phyloP scores from a whole-genome alignment of 1,140 invertebrate genomes.

The Drosophila neocordata region DNA sequence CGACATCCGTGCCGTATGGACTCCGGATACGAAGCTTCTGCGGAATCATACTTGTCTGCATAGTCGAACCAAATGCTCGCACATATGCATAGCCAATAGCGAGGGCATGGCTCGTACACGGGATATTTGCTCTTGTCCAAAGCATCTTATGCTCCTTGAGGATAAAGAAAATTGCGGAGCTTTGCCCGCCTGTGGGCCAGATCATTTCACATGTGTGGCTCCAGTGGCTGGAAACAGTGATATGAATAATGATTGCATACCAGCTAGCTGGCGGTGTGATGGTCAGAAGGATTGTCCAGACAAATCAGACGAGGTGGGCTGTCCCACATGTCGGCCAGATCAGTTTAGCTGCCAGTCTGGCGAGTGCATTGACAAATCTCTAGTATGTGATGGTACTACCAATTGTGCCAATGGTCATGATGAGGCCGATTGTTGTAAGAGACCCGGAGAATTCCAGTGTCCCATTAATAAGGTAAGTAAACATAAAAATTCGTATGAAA shows the following conservation, averaged over 20 bases:
- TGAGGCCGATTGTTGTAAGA: conserved; percentile 86
- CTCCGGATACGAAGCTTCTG: conserved; percentile 77
- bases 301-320: conserved; percentile 91
- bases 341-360: conserved; percentile 90
- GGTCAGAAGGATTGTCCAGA: conserved; percentile 89
- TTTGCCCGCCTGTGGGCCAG: conserved; percentile 89
- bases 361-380: conserved; percentile 89
- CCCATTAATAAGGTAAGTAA: conserved; percentile 83
- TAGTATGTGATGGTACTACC: conserved; percentile 88
- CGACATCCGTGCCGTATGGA: conserved; percentile 85
- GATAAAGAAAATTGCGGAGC: conserved; percentile 88
- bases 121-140: conserved; percentile 90
- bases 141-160: conserved; percentile 88
- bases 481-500: not conserved
- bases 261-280: conserved; percentile 88
- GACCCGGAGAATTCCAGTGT: conserved; percentile 87
- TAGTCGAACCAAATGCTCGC: conserved; percentile 78
- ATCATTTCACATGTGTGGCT: conserved; percentile 90
- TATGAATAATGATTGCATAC: conserved; percentile 89
- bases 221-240: conserved; percentile 69
- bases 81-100: conserved; percentile 88
- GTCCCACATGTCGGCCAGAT: conserved; percentile 86
- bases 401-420: conserved; percentile 89
- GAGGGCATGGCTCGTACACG: conserved; percentile 82
- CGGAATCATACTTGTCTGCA: conserved; percentile 79